A percentile compares a stretch with the other conserved stretches of the same genome.
phyloP scores from a whole-genome alignment of 2,888 invertebrate genomes.

The Hyles lineata region DNA sequence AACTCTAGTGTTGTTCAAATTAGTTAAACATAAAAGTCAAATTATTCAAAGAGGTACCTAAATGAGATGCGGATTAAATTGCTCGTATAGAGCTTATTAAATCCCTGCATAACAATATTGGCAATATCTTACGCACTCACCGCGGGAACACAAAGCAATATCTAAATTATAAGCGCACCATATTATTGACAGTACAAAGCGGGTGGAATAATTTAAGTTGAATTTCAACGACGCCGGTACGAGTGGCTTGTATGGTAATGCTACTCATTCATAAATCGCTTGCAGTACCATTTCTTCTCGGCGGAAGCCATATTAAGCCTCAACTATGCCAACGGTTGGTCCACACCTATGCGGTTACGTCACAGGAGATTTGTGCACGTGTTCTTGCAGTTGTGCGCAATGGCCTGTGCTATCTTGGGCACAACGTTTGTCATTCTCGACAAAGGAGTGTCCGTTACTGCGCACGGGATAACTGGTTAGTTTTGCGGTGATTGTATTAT shows the following conservation, averaged over 20 bases:
- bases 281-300: conserved; percentile 63
- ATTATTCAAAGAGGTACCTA: neutral
- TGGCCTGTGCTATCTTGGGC: conserved; percentile 49
- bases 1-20: no score
- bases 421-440: conserved; percentile 35
- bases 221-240: conserved; percentile 15
- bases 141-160: conserved; percentile 16
- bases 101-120: neutral
- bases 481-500: conserved; percentile 15
- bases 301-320: conserved; percentile 62
- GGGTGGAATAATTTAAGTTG: conserved; percentile 13
- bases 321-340: conserved; percentile 64
- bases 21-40: no score
- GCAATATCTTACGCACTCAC: conserved; percentile 1
- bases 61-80: neutral
- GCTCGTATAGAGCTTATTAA: neutral
- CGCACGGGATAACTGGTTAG: conserved; percentile 56
- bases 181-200: conserved; percentile 26
- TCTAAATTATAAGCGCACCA: conserved; percentile 26
- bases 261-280: conserved; percentile 31
- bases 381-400: conserved; percentile 53
- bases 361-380: conserved; percentile 55
- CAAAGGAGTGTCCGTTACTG: conserved; percentile 40
- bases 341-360: conserved; percentile 51
- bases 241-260: conserved; percentile 26